phyloP scores from a whole-genome alignment of 2,113 vertebrate species.

The Myotis brandtii region DNA sequence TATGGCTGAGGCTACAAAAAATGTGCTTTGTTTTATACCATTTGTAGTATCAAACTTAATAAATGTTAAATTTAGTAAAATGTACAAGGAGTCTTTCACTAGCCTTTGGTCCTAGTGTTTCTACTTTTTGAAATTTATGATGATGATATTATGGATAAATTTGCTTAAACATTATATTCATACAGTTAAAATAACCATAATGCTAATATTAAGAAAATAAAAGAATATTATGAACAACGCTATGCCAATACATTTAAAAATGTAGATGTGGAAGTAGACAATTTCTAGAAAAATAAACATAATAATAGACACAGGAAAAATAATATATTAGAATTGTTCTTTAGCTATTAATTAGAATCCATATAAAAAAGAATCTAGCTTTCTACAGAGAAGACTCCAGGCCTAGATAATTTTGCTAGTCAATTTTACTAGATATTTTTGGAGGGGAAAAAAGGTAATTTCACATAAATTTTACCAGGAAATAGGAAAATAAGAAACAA shows the following conservation, averaged over 20 bases:
- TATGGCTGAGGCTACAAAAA: background rate
- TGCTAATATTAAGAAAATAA: background rate
- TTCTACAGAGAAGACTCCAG: background rate
- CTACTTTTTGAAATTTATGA: background rate
- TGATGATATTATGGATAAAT: background rate
- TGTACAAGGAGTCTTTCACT: background rate
- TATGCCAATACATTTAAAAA: background rate
- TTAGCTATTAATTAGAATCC: background rate
- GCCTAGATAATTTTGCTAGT: background rate
- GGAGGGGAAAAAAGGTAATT: background rate
- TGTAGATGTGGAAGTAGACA: background rate
- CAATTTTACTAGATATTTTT: background rate
- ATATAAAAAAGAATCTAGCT: background rate
- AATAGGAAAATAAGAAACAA: background rate
- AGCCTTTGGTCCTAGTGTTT: background rate
- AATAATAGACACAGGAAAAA: background rate
- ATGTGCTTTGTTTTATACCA: background rate
- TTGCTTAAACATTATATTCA: background rate
- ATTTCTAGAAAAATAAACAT: background rate
- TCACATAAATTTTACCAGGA: background rate
- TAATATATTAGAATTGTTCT: background rate
- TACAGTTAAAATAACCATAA: background rate
- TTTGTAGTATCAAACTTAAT: background rate
- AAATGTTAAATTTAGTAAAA: background rate
- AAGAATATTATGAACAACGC: background rate